A percentile compares a stretch with the other conserved stretches of the same genome.
Evolutionary conservation across 2,888 invertebrate genomes (phyloP).

Genomic region (Ditula angustiorana): DNA sequence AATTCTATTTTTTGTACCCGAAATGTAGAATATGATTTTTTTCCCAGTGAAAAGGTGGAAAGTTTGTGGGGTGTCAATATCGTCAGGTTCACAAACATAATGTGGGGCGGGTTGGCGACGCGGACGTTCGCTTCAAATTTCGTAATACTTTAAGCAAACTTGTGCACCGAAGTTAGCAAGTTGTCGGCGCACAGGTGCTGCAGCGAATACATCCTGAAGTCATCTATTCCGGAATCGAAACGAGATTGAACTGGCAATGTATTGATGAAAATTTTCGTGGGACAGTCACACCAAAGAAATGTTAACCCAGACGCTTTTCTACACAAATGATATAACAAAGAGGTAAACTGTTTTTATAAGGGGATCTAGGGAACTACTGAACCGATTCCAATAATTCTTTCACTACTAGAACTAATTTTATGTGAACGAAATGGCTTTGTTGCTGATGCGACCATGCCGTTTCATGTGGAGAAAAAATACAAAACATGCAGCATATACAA

Average conservation of each 20-base stretch:
- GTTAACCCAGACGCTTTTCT: no score
- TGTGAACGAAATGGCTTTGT: no score
- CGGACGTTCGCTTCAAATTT: constrained; percentile 71
- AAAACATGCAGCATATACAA: no score
- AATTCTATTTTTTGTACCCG: constrained; percentile 54
- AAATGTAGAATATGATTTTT: constrained; percentile 60
- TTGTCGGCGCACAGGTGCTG: constrained; percentile 73
- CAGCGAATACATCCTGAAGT: constrained; percentile 67
- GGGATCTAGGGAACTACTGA: no score
- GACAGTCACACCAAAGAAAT: no score
- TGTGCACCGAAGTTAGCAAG: constrained; percentile 69
- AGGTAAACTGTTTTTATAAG: no score
- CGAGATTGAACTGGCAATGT: constrained; percentile 32
- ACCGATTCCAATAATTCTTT: no score
- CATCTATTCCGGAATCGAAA: constrained; percentile 34
- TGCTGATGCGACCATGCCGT: no score
- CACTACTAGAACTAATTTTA: no score
- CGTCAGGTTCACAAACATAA: constrained; percentile 74
- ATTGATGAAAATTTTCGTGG: neutral
- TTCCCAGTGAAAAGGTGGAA: constrained; percentile 60
- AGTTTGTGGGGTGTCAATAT: constrained; percentile 65
- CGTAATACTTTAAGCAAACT: constrained; percentile 81
- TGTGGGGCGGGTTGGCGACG: constrained; percentile 61
- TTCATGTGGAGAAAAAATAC: no score
- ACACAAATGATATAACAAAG: no score